A percentile compares a stretch with the other conserved stretches of the same genome.
These are phyloP conservation scores for Xanthia icteritia DNA, from an alignment of 2,888 invertebrate genomes.

Conservation along the genomic window DNA sequence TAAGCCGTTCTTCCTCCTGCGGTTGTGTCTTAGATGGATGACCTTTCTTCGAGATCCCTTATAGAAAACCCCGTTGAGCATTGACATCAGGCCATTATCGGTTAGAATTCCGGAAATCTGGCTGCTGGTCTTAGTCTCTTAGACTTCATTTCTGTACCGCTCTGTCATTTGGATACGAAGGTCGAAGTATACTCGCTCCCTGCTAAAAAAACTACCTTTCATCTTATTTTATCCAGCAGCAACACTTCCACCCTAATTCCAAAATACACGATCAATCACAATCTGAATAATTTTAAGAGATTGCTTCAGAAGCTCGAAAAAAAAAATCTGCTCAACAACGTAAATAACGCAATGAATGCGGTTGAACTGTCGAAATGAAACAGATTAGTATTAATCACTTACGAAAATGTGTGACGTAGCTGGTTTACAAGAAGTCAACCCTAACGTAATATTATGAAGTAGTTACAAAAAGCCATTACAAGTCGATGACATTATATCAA, in stretches of 20 bases:
- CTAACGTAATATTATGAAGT: not conserved
- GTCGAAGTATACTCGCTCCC: not conserved
- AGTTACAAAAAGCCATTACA: constrained; percentile 12
- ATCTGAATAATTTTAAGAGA: too few relatives aligned
- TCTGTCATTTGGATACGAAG: not conserved
- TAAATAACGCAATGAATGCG: too few relatives aligned
- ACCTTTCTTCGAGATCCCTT: not conserved
- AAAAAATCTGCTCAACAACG: too few relatives aligned
- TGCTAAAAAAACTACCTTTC: not conserved
- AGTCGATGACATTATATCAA: constrained; percentile 45
- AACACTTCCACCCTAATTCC: not conserved
- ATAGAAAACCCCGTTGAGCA: too few relatives aligned
- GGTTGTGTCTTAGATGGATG: not conserved
- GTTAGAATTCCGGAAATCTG: not conserved
- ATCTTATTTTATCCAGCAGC: not conserved
- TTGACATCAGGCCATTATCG: not conserved
- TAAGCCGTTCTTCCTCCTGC: not conserved
- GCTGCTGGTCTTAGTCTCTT: not conserved
- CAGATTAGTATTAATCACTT: too few relatives aligned
- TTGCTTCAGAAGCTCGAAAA: too few relatives aligned
- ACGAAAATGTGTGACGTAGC: not conserved
- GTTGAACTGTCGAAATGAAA: too few relatives aligned
- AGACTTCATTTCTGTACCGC: not conserved
- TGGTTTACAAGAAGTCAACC: not conserved
- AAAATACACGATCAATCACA: too few relatives aligned